Evolutionary conservation across 2,888 invertebrate genomes (phyloP).

Genomic region (Pantelozetes paolii): DNA sequence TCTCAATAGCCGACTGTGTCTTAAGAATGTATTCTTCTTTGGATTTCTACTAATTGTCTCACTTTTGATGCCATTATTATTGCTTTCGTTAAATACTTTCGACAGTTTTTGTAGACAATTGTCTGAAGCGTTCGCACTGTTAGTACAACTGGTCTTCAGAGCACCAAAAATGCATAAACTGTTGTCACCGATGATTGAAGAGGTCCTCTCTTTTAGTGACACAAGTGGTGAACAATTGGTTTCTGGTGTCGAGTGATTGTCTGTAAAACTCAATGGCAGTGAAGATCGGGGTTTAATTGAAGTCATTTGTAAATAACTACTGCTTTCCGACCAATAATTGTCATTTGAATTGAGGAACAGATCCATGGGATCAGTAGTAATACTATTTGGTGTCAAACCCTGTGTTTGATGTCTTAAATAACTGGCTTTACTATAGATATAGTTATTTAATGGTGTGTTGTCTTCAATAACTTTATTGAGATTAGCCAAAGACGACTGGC

Average conservation of each 20-base stretch:
- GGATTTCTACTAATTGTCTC: background rate
- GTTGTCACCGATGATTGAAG: background rate
- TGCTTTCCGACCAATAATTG: background rate
- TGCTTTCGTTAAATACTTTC: background rate
- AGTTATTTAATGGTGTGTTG: background rate
- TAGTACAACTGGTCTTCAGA: background rate
- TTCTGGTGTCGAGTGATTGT: background rate
- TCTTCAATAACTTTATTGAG: background rate
- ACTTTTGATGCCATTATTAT: background rate
- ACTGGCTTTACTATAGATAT: background rate
- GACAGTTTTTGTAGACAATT: background rate
- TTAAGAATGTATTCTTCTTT: background rate
- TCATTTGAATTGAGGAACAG: background rate
- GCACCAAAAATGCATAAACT: conserved; percentile 23
- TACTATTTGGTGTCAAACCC: too few relatives aligned
- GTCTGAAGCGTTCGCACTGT: background rate
- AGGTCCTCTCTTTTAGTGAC: background rate
- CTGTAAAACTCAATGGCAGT: conserved; percentile 3
- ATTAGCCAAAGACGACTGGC: background rate
- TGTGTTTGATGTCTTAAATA: background rate
- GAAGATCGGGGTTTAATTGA: conserved; percentile 18
- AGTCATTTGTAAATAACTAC: background rate
- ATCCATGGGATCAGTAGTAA: too few relatives aligned
- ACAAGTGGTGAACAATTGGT: too few relatives aligned
- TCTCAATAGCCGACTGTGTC: background rate